A percentile compares a stretch with the other conserved stretches of the same genome.
These are phyloP conservation scores for Acanthochromis polyacanthus DNA, from an alignment of 2,113 vertebrate genomes.

Conservation along the genomic window DNA sequence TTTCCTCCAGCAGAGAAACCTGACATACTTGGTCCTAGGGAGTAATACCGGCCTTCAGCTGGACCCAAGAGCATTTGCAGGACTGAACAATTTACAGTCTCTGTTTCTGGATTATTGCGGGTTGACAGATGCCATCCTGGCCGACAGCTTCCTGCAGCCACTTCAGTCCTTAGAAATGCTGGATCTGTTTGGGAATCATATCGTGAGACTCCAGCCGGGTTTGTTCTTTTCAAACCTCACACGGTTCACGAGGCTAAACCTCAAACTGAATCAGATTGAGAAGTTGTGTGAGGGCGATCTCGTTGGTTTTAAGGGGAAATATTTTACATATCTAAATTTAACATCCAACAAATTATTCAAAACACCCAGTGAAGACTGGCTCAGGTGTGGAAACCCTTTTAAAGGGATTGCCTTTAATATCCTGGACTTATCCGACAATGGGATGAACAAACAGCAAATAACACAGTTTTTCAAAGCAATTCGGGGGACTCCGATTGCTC, in stretches of 20 bases:
- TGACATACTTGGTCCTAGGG: conserved; percentile 84
- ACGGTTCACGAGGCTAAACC: conserved; percentile 79
- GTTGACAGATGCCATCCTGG: conserved; percentile 83
- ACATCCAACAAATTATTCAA: conserved; percentile 36
- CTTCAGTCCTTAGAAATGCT: conserved; percentile 84
- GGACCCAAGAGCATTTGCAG: conserved; percentile 86
- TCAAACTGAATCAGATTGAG: conserved; percentile 82
- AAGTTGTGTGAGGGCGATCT: conserved; percentile 88
- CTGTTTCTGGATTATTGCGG: conserved; percentile 81
- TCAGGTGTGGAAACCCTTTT: conserved; percentile 89
- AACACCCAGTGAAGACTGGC: neutral
- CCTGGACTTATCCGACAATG: conserved; percentile 81
- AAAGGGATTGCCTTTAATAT: conserved; percentile 78
- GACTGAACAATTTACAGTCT: conserved; percentile 78
- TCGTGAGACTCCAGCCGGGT: conserved; percentile 84
- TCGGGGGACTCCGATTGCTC: conserved; percentile 80
- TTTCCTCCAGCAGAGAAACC: conserved; percentile 85
- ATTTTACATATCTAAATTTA: conserved; percentile 81
- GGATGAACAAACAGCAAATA: conserved; percentile 55
- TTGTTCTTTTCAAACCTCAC: conserved; percentile 85
- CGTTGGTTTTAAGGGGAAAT: conserved; percentile 86
- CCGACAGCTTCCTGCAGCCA: conserved; percentile 84
- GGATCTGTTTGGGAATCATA: conserved; percentile 82
- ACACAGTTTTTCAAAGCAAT: conserved; percentile 82
- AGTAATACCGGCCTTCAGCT: conserved; percentile 67